Conservation (phyloP, 1,140 invertebrate species). For the Neomicropteryx cornuta region DNA sequence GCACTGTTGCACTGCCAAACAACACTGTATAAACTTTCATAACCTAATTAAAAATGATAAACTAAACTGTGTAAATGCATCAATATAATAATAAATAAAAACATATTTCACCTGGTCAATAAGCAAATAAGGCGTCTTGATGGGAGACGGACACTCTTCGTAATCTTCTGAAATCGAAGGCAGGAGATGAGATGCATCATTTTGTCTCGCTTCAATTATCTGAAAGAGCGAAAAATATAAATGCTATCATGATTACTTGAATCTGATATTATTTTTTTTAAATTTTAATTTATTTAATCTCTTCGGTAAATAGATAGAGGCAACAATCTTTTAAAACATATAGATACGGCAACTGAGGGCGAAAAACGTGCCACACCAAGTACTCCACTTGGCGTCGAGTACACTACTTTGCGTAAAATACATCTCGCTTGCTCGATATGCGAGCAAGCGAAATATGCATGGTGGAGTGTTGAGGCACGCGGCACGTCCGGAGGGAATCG, state of each 20-base stretch:
- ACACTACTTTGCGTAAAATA: too few species aligned
- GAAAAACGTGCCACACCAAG: too few species aligned
- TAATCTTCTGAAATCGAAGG: constrained; percentile 52
- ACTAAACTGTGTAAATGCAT: constrained; percentile 11
- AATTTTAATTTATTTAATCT: too few species aligned
- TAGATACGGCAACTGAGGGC: too few species aligned
- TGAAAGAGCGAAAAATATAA: constrained; percentile 21
- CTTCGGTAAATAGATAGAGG: constrained; percentile 1
- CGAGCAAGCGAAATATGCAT: too few species aligned
- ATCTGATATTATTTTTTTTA: background rate
- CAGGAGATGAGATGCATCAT: constrained; percentile 53
- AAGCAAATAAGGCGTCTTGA: constrained; percentile 49
- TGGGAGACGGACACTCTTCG: constrained; percentile 32
- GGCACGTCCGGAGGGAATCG: too few species aligned
- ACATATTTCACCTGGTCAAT: constrained; percentile 49
- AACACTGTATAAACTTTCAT: too few species aligned
- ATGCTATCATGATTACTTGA: too few species aligned
- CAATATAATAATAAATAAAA: constrained; percentile 4
- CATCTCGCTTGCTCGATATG: background rate
- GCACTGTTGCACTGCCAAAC: too few species aligned
- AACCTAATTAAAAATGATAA: too few species aligned
- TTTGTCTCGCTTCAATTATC: constrained; percentile 51
- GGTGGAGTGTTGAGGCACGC: too few species aligned
- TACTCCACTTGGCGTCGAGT: too few species aligned
- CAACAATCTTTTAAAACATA: constrained; percentile 7